Conservation (phyloP, 2,797 vertebrate genomes). For the Rousettus madagascariensis region DNA sequence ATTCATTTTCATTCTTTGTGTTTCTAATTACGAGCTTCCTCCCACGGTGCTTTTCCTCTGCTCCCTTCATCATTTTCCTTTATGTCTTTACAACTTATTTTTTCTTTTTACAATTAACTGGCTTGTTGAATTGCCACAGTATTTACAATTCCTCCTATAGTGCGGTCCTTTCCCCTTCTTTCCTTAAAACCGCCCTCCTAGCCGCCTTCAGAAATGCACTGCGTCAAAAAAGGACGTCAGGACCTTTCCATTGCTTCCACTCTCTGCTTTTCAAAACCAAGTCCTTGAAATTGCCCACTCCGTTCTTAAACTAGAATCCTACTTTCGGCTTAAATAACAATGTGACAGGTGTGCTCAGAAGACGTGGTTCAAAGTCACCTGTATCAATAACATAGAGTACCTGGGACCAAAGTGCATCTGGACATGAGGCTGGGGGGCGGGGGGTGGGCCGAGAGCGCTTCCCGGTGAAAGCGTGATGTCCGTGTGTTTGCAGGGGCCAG, state of each 20-base stretch:
- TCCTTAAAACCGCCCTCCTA: not conserved
- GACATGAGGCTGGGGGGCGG: not conserved
- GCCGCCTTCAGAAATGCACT: not conserved
- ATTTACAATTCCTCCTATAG: not conserved
- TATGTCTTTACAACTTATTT: not conserved
- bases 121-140: not conserved
- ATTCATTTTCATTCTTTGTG: constrained; percentile 11
- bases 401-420: not conserved
- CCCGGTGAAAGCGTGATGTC: not conserved
- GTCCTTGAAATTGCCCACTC: not conserved
- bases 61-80: not conserved
- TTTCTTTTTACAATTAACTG: constrained; percentile 29
- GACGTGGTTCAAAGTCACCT: not conserved
- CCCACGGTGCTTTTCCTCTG: not conserved
- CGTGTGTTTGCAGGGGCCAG: not conserved
- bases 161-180: not conserved
- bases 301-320: not conserved
- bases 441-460: no score
- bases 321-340: not conserved
- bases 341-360: not conserved
- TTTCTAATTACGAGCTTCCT: constrained; percentile 40
- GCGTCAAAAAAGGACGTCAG: not conserved
- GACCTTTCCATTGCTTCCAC: not conserved
- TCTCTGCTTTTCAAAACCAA: constrained; percentile 12
- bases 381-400: not conserved